A percentile compares a stretch with the other conserved stretches of the same genome.
phyloP scores from a whole-genome alignment of 2,113 vertebrate genomes.

The Cebidichthys violaceus region DNA sequence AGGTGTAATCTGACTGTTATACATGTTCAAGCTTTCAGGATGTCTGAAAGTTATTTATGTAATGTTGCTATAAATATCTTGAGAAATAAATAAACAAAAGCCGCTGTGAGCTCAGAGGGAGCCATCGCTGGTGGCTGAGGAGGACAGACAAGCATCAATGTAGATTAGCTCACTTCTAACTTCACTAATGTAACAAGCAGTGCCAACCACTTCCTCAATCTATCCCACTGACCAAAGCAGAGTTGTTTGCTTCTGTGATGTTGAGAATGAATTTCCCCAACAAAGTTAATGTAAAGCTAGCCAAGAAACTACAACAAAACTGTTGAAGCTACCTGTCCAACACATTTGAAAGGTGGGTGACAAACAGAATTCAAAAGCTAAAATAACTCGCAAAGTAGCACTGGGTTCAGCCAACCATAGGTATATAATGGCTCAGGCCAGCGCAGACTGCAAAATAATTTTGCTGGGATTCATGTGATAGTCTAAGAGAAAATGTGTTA shows the following conservation, averaged over 20 bases:
- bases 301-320: too few relatives aligned
- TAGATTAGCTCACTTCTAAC: slow-evolving; percentile 4
- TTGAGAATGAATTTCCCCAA: not conserved
- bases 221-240: not conserved
- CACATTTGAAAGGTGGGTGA: not conserved
- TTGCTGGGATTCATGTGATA: not conserved
- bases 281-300: too few relatives aligned
- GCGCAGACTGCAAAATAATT: not conserved
- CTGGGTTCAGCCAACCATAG: not conserved
- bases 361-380: slow-evolving; percentile 13
- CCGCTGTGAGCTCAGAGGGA: slow-evolving; percentile 4
- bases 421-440: not conserved
- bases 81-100: slow-evolving; percentile 7
- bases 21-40: not conserved
- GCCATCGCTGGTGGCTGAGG: not conserved
- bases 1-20: not conserved
- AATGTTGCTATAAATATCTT: not conserved
- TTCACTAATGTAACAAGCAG: slow-evolving; percentile 2
- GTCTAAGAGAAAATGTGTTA: not conserved
- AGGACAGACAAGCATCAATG: not conserved
- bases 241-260: not conserved
- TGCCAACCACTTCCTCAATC: not conserved
- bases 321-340: not conserved
- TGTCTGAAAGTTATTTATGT: not conserved
- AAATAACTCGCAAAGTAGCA: not conserved